These are phyloP conservation scores for Fragum whitleyi DNA, from an alignment of 2,888 invertebrate genomes.

Conservation along the genomic window DNA sequence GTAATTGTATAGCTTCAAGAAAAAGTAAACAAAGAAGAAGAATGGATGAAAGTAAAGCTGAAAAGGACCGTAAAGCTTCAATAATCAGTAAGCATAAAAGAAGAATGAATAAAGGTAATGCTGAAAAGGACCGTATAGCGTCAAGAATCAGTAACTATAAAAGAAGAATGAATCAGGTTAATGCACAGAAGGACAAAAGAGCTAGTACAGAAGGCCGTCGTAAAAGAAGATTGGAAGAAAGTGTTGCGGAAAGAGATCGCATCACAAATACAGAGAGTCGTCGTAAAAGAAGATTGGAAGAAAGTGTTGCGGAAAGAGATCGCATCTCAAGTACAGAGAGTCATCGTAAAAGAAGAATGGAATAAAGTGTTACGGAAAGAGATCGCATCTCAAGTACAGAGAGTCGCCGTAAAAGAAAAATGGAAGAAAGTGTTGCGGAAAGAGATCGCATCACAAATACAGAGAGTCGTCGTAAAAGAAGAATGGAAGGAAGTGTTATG, in stretches of 20 bases:
- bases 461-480: not conserved
- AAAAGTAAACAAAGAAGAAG: not conserved
- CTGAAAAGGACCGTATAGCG: constrained; percentile 15
- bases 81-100: constrained; percentile 1
- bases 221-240: not conserved
- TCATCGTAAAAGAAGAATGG: constrained; percentile 10
- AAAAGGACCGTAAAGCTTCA: constrained; percentile 10
- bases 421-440: constrained; percentile 1
- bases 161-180: not conserved
- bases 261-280: not conserved
- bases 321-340: constrained; percentile 6
- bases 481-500: not conserved
- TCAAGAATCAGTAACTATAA: constrained; percentile 2
- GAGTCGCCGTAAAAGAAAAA: constrained; percentile 14
- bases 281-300: not conserved
- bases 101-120: constrained; percentile 7
- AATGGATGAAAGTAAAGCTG: constrained; percentile 2
- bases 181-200: constrained; percentile 9
- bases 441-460: not conserved
- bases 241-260: not conserved
- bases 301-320: not conserved
- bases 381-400: constrained; percentile 8
- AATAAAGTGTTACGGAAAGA: not conserved
- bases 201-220: not conserved
- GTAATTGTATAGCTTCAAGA: constrained; percentile 1